phyloP scores from a whole-genome alignment of 2,113 vertebrate genomes.

The Cololabis saira region DNA sequence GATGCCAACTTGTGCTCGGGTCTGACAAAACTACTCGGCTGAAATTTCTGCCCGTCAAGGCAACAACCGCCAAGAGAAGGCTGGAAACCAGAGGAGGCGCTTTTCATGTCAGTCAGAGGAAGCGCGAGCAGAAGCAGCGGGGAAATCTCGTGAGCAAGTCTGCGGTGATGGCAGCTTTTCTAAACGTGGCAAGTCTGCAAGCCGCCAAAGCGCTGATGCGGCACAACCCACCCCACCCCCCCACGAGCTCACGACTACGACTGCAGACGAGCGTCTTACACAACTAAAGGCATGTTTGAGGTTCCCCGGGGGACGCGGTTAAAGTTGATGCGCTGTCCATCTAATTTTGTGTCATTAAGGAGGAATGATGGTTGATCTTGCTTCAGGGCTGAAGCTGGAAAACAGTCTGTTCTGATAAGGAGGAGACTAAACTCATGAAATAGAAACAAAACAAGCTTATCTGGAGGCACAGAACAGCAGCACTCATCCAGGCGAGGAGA shows the following conservation, averaged over 20 bases:
- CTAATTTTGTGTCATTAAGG: conserved; percentile 1
- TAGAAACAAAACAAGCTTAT: neutral
- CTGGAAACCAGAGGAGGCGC: conserved; percentile 15
- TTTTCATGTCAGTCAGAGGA: conserved; percentile 17
- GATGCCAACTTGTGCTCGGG: conserved; percentile 8
- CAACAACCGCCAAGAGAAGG: neutral
- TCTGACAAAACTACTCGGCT: conserved; percentile 4
- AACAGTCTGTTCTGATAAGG: conserved; percentile 7
- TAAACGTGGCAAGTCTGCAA: neutral
- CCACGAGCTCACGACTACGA: neutral
- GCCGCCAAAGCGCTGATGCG: conserved; percentile 19
- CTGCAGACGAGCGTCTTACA: neutral
- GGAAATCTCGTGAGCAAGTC: conserved; percentile 5
- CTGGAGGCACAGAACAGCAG: neutral
- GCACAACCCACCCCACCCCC: neutral
- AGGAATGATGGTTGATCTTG: neutral
- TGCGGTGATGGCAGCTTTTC: conserved; percentile 1
- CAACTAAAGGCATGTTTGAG: neutral
- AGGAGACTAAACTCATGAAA: no score
- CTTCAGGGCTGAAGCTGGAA: neutral
- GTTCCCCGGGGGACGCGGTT: neutral
- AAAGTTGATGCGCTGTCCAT: neutral
- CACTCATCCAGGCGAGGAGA: no score
- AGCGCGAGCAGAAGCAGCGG: conserved; percentile 11
- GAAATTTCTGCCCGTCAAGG: neutral